Evolutionary conservation across 1,140 invertebrate species (phyloP).

Genomic region (Frieseomelitta varia): DNA sequence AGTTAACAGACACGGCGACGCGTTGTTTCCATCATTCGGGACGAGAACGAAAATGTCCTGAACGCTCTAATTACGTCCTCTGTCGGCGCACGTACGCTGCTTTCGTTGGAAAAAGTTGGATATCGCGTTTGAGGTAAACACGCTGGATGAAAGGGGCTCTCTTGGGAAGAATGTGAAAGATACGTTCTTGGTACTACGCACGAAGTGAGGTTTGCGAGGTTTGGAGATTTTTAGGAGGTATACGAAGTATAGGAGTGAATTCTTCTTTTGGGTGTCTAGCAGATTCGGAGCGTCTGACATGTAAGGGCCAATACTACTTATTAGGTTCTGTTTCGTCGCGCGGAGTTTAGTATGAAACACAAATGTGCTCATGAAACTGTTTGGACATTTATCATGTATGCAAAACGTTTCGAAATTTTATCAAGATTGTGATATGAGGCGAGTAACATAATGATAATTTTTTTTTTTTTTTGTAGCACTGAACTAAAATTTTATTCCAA

Average conservation of each 20-base stretch:
- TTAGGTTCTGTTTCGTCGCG: not conserved
- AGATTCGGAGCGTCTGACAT: not conserved
- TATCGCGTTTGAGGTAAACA: not conserved
- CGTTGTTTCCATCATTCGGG: conserved; percentile 27
- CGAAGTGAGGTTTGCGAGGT: not conserved
- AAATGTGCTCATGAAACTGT: not conserved
- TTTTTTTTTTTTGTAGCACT: no score
- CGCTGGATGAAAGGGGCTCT: not conserved
- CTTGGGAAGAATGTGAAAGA: not conserved
- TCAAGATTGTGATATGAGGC: no score
- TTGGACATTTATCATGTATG: no score
- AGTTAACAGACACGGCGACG: conserved; percentile 1
- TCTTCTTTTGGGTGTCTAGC: not conserved
- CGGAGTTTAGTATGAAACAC: not conserved
- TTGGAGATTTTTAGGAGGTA: not conserved
- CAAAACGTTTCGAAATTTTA: no score
- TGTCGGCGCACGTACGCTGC: not conserved
- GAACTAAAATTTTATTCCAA: no score
- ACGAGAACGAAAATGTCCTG: conserved; percentile 28
- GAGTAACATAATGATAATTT: no score
- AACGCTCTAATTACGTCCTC: conserved; percentile 41
- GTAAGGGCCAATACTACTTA: not conserved
- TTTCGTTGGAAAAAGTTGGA: not conserved
- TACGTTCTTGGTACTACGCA: not conserved
- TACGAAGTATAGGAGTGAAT: not conserved